phyloP scores from a whole-genome alignment of 2,888 invertebrate species.

The Conus canariensis region DNA sequence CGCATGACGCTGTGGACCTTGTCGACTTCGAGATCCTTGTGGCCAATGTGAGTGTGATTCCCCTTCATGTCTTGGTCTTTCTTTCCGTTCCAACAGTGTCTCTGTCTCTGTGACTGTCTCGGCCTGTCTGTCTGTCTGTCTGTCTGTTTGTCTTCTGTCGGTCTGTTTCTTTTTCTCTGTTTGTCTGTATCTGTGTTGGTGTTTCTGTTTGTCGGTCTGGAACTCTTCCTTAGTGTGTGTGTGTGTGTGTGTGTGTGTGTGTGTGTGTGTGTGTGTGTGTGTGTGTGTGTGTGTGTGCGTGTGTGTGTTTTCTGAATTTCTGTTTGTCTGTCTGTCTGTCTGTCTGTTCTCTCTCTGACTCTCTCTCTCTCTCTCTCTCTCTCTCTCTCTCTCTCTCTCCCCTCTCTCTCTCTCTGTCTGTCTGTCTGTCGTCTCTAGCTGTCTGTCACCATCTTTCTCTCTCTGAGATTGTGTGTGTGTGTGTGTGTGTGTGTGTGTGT shows the following conservation, averaged over 20 bases:
- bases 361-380: neutral
- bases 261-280: constrained; percentile 18
- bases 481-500: too few species aligned
- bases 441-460: neutral
- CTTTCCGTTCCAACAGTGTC: neutral
- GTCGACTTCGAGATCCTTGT: constrained; percentile 26
- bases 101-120: neutral
- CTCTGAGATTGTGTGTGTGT: too few species aligned
- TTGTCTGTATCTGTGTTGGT: neutral
- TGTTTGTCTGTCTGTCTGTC: neutral
- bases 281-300: constrained; percentile 11
- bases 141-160: neutral
- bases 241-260: constrained; percentile 4
- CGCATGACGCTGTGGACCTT: neutral
- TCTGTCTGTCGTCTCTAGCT: constrained; percentile 7
- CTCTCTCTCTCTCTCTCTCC: neutral
- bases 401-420: neutral
- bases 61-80: neutral
- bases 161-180: neutral
- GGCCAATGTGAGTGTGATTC: constrained; percentile 26
- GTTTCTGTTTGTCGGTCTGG: too few species aligned
- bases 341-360: neutral
- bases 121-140: neutral
- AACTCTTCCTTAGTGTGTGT: too few species aligned
- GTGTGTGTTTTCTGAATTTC: neutral